Evolutionary conservation across 2,797 vertebrate species (phyloP).

Genomic region (Pangasius sanitwongsei): DNA sequence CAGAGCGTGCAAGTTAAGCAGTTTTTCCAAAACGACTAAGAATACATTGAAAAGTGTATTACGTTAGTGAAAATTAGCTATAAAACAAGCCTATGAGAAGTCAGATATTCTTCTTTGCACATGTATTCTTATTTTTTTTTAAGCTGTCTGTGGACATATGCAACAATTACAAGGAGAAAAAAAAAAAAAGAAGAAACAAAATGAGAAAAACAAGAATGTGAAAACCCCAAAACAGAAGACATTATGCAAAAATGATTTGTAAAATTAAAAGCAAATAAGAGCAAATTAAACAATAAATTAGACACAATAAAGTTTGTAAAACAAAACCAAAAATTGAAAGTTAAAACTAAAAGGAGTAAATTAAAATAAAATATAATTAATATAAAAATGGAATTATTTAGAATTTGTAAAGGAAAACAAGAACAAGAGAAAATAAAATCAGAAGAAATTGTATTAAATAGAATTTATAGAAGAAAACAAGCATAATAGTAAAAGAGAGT

Average conservation of each 20-base stretch:
- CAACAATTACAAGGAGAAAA: too few relatives aligned
- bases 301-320: not conserved
- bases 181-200: not conserved
- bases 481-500: not conserved
- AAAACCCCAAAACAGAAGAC: not conserved
- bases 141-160: too few relatives aligned
- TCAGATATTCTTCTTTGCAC: not conserved
- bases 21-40: not conserved
- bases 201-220: not conserved
- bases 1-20: too few relatives aligned
- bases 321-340: not conserved
- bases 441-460: not conserved
- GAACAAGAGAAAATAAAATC: not conserved
- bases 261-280: not conserved
- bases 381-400: too few relatives aligned
- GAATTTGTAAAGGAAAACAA: not conserved
- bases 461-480: not conserved
- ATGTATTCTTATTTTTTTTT: too few relatives aligned
- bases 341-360: not conserved
- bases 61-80: not conserved
- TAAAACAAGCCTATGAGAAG: not conserved
- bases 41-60: not conserved
- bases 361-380: not conserved
- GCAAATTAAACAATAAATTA: not conserved
- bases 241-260: not conserved